These are phyloP conservation scores for Psilopsiagon aurifrons DNA, from an alignment of 2,113 vertebrate genomes.

Conservation along the genomic window DNA sequence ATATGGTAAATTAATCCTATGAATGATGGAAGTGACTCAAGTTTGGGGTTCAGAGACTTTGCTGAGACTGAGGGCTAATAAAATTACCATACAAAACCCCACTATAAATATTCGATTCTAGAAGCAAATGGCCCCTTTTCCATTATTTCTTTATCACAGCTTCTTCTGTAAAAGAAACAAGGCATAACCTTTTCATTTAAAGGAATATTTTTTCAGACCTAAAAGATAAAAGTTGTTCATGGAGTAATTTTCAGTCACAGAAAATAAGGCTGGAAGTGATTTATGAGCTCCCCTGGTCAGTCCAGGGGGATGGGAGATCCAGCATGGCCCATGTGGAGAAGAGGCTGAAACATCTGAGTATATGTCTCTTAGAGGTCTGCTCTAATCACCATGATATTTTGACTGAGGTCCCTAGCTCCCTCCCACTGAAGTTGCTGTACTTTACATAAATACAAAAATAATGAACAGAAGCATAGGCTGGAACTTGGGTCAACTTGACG, in stretches of 20 bases:
- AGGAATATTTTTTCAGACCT: not conserved
- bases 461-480: not conserved
- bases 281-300: not conserved
- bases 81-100: not conserved
- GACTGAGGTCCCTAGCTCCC: not conserved
- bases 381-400: not conserved
- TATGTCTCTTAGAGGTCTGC: not conserved
- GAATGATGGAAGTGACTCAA: not conserved
- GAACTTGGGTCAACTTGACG: not conserved
- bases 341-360: not conserved
- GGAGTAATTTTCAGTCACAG: not conserved
- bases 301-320: not conserved
- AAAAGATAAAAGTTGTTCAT: not conserved
- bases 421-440: not conserved
- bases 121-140: not conserved
- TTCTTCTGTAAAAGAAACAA: not conserved
- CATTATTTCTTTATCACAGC: not conserved
- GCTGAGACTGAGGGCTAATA: not conserved
- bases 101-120: not conserved
- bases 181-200: not conserved
- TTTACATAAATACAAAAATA: not conserved
- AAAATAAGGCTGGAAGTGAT: not conserved
- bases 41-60: not conserved
- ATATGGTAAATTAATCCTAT: not conserved
- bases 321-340: rapidly evolving